These are phyloP conservation scores for Megaceryle alcyon DNA, from an alignment of 2,797 vertebrate species.

Conservation along the genomic window DNA sequence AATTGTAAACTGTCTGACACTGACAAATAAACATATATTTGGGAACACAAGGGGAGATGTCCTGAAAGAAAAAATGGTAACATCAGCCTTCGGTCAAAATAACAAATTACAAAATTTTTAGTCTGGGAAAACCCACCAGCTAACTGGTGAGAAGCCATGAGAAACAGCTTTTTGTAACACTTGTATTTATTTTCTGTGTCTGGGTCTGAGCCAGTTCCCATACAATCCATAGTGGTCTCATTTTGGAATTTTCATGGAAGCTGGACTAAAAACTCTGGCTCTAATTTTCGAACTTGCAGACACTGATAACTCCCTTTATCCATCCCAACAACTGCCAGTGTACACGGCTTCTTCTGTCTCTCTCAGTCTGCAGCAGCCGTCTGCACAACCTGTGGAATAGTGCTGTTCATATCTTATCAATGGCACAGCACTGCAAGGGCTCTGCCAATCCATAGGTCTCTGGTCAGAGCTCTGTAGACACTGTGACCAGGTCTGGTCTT, in stretches of 20 bases:
- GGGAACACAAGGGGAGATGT: background rate
- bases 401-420: background rate
- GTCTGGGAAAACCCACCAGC: background rate
- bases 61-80: background rate
- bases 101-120: background rate
- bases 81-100: background rate
- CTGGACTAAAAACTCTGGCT: background rate
- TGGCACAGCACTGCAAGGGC: accelerated
- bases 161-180: background rate
- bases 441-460: background rate
- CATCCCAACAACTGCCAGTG: background rate
- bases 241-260: background rate
- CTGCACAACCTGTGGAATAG: background rate
- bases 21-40: background rate
- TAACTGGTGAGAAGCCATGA: background rate
- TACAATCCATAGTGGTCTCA: background rate
- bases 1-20: background rate
- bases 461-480: background rate
- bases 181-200: background rate
- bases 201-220: background rate
- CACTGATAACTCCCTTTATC: background rate
- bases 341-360: background rate
- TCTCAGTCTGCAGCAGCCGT: background rate
- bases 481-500: background rate
- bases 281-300: background rate